Conservation (phyloP, 2,797 vertebrate genomes). For the Numenius phaeopus region DNA sequence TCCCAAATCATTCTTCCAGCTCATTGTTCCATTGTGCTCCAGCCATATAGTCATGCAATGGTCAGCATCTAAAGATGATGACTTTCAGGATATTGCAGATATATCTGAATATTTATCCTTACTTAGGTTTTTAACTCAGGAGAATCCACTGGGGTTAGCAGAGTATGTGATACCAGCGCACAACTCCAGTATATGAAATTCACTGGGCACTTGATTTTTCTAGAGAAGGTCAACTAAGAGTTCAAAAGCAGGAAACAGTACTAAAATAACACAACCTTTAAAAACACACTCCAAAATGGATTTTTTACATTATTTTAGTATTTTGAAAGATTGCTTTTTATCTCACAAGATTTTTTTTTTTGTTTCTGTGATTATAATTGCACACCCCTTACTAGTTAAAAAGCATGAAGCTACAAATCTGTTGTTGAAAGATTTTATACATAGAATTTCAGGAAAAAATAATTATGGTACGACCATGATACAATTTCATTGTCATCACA, state of each 20-base stretch:
- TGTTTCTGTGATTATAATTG: not conserved
- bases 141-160: not conserved
- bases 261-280: not conserved
- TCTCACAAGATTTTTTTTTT: not conserved
- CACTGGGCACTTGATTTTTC: not conserved
- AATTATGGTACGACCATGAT: fast-evolving
- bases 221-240: not conserved
- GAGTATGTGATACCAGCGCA: not conserved
- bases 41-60: not conserved
- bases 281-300: not conserved
- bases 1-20: not conserved
- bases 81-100: not conserved
- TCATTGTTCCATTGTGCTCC: not conserved
- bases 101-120: not conserved
- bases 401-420: not conserved
- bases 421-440: not conserved
- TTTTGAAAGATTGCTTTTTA: not conserved
- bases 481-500: not conserved
- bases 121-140: not conserved
- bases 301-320: not conserved
- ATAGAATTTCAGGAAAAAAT: not conserved
- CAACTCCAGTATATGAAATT: not conserved
- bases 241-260: not conserved
- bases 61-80: not conserved
- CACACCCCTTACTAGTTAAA: fast-evolving